Evolutionary conservation across 2,888 invertebrate genomes (phyloP), one percentile per base, ranked within the genome.

Genomic region (Caprella mutica): DNA sequence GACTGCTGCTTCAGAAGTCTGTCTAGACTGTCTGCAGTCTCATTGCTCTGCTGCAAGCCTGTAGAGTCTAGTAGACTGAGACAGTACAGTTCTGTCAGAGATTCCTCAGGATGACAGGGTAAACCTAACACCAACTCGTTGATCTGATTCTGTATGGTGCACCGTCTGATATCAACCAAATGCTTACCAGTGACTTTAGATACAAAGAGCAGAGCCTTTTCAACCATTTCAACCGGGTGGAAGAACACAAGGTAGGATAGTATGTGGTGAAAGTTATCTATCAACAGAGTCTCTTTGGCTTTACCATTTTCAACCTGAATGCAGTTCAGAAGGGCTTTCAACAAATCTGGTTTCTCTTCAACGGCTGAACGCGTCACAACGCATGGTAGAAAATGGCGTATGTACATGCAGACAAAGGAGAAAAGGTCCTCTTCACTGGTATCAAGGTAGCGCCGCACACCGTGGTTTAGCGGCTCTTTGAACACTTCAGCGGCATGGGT

Each of bases 91-190:
- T 65, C 65, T 24, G 52, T 30, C 39, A 65, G 35, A 5, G 62
- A 56, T 38, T 52, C 54, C 26, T 43, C 55, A 3, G 56, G 53
- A 50, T 58, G 55, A 5, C 58, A 51, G 35, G 63, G 65, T 8
- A 65, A 51, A 3, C 65, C 65, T 12, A 63, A 54, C 35, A 63
- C 50, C 5, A 65, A 43, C 35, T 65, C 65, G 46, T 63, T 65
- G 9, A 65, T 58, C 30, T 65, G 65, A 27, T 58, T 58, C 60
- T 65, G 65, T 4, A 65, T 53, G n/a, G 63, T 62, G 50, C 65
- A 65, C 19, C 60, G 58, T 3, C 65, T 52, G 52, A 65, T 65
- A 19, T 55, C 55, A 5, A 56, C 46, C 9, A 60, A 58, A 17
- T 56, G 42, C 29, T 58, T 56, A 9, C 55, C 58, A 17, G 63